Percentiles rank a stretch among this genome's conserved stretches.
These are phyloP conservation scores for Hypomesus transpacificus DNA, from an alignment of 2,113 vertebrate genomes.

Conservation along the genomic window DNA sequence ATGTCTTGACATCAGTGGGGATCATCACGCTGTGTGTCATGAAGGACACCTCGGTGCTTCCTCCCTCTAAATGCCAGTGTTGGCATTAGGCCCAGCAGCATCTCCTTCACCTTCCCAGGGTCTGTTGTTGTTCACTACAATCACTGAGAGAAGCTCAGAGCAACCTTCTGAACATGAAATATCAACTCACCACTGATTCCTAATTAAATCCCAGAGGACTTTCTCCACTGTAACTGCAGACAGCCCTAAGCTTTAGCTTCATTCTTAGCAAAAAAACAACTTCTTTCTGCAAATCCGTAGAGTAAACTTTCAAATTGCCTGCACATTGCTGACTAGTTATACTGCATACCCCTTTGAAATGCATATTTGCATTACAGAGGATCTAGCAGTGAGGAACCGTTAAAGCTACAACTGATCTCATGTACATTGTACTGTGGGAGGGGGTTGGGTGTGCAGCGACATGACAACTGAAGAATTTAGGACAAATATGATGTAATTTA, in stretches of 20 bases:
- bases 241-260: constrained; percentile 1
- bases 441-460: background rate
- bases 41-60: background rate
- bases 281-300: constrained; percentile 1
- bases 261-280: background rate
- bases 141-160: background rate
- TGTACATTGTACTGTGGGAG: constrained; percentile 1
- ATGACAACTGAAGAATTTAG: background rate
- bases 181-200: constrained; percentile 2
- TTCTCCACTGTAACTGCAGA: background rate
- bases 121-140: background rate
- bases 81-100: background rate
- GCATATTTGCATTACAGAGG: constrained; percentile 16
- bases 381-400: background rate
- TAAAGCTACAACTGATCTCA: background rate
- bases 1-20: background rate
- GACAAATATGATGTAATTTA: constrained; percentile 4
- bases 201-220: constrained; percentile 31
- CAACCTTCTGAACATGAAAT: constrained; percentile 4
- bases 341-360: background rate
- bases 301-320: background rate
- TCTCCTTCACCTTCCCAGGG: background rate
- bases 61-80: background rate
- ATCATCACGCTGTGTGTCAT: background rate
- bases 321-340: background rate